Evolutionary conservation across 2,797 vertebrate species (phyloP).

Genomic region (Bradypodion ventrale): DNA sequence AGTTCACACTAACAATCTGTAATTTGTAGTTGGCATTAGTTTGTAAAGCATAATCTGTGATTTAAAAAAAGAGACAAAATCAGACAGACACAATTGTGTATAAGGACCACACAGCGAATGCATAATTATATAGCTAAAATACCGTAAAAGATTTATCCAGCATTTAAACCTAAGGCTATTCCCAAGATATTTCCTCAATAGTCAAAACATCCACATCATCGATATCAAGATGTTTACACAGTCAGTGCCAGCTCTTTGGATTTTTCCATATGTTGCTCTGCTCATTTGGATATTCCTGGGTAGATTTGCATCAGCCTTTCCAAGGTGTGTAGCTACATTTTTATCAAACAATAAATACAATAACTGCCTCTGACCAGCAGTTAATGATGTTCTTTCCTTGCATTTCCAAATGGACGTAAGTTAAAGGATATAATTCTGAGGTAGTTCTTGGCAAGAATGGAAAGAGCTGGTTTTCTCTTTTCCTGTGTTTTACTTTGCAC

Average conservation of each 20-base stretch:
- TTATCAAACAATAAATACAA: background rate
- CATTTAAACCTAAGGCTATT: background rate
- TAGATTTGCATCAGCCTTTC: background rate
- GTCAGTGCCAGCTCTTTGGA: background rate
- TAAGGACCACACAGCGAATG: background rate
- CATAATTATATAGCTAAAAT: background rate
- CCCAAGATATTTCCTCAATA: background rate
- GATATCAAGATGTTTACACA: background rate
- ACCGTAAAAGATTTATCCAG: background rate
- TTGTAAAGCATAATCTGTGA: too few relatives aligned
- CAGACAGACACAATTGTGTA: too few relatives aligned
- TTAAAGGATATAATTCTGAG: background rate
- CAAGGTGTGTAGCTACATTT: background rate
- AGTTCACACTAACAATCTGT: too few relatives aligned
- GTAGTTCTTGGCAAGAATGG: background rate
- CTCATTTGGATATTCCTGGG: background rate
- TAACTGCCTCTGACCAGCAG: background rate
- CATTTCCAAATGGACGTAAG: background rate
- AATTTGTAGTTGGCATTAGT: too few relatives aligned
- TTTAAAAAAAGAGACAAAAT: too few relatives aligned
- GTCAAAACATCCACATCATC: background rate
- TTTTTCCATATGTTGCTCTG: background rate
- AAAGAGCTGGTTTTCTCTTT: too few relatives aligned
- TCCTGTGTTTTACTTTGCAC: background rate
- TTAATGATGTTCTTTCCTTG: background rate